A percentile compares a stretch with the other conserved stretches of the same genome.
phyloP scores from a whole-genome alignment of 1,140 invertebrate species.

The Battus philenor region DNA sequence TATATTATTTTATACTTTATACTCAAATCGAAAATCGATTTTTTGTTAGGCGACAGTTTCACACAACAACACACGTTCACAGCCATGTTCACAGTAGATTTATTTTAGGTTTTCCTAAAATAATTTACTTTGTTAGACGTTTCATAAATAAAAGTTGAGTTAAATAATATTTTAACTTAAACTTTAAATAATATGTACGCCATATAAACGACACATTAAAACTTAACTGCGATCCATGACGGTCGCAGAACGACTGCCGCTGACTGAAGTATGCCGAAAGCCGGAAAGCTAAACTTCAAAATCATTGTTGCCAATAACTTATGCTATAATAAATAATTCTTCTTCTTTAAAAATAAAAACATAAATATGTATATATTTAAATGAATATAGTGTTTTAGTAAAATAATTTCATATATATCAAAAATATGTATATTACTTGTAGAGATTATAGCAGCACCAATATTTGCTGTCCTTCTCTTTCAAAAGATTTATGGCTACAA shows the following conservation, averaged over 20 bases:
- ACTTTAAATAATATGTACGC: slow-evolving; percentile 50
- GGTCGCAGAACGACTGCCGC: slow-evolving; percentile 57
- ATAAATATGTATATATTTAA: not conserved
- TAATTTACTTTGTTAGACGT: slow-evolving; percentile 31
- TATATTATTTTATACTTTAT: slow-evolving; percentile 62
- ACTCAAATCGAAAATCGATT: slow-evolving; percentile 71
- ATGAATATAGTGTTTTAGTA: too few relatives aligned
- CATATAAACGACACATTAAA: slow-evolving; percentile 39
- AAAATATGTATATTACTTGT: too few relatives aligned
- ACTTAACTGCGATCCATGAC: slow-evolving; percentile 66
- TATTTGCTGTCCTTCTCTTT: not conserved
- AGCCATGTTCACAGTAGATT: slow-evolving; percentile 51
- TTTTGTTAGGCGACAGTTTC: slow-evolving; percentile 71
- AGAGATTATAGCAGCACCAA: not conserved
- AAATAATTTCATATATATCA: too few relatives aligned
- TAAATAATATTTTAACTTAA: slow-evolving; percentile 42
- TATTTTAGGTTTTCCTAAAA: slow-evolving; percentile 32
- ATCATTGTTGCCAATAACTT: slow-evolving; percentile 11
- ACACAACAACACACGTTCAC: slow-evolving; percentile 70
- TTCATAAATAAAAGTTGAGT: slow-evolving; percentile 47
- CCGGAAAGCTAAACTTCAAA: slow-evolving; percentile 14
- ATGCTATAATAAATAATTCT: too few relatives aligned
- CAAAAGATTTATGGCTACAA: not conserved
- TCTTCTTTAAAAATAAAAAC: not conserved
- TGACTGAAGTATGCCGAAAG: slow-evolving; percentile 20